Percentiles rank a stretch among this genome's conserved stretches.
Evolutionary conservation across 2,113 vertebrate species (phyloP).

Genomic region (Acinonyx jubatus): DNA sequence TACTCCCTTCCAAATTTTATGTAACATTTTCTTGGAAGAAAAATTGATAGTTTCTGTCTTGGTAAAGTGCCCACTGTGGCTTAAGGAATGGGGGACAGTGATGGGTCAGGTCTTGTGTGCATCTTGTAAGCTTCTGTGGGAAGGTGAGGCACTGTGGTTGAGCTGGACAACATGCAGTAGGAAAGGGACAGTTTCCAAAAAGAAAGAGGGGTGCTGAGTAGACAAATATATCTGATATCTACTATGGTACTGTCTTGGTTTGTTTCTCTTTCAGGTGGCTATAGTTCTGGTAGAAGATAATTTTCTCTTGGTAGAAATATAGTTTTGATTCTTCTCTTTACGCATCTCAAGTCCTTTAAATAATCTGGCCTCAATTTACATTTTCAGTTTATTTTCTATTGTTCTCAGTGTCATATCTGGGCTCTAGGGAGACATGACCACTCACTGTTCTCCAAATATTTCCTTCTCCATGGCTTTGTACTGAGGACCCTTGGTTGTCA

Average conservation of each 20-base stretch:
- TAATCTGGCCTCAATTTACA: not conserved
- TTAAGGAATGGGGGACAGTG: not conserved
- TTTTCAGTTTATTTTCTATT: not conserved
- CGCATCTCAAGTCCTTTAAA: not conserved
- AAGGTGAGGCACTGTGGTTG: not conserved
- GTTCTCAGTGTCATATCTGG: not conserved
- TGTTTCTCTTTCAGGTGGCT: not conserved
- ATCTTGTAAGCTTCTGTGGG: not conserved
- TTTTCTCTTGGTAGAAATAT: not conserved
- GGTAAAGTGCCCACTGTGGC: not conserved
- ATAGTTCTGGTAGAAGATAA: not conserved
- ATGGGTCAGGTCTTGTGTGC: not conserved
- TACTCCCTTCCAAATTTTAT: not conserved
- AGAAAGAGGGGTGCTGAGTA: not conserved
- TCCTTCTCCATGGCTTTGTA: not conserved
- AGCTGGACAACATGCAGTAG: not conserved
- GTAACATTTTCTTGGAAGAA: not conserved
- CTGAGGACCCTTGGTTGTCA: not conserved
- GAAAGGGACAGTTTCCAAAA: not conserved
- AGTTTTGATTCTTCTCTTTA: not conserved
- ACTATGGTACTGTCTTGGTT: not conserved
- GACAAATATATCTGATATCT: not conserved
- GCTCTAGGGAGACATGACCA: not conserved
- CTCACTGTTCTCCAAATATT: not conserved
- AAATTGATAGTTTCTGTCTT: not conserved